phyloP scores from a whole-genome alignment of 2,113 vertebrate species.

The Ochotona curzoniae region DNA sequence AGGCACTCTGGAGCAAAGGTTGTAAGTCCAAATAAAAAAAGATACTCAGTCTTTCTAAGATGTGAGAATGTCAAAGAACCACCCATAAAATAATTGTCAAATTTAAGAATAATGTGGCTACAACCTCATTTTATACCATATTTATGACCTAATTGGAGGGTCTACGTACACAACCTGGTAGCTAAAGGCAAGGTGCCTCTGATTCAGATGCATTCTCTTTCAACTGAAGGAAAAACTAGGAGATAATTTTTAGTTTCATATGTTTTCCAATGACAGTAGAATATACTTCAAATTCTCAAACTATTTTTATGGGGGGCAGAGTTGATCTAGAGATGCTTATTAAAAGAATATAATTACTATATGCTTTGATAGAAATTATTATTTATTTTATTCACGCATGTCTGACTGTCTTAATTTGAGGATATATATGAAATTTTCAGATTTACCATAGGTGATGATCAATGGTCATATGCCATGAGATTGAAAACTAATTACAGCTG shows the following conservation, averaged over 20 bases:
- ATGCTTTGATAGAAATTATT: background rate
- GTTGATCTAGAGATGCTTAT: background rate
- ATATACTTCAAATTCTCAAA: conserved; percentile 34
- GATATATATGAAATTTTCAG: background rate
- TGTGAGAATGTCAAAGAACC: background rate
- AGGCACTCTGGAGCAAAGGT: background rate
- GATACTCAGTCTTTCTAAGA: background rate
- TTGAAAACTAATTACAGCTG: conserved; percentile 16
- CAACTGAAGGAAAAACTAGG: background rate
- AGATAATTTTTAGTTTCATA: background rate
- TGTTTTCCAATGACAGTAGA: background rate
- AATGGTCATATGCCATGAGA: background rate
- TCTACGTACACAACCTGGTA: background rate
- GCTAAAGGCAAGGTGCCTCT: background rate
- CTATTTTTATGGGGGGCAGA: background rate
- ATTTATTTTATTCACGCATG: conserved; percentile 19
- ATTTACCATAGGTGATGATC: background rate
- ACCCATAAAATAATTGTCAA: background rate
- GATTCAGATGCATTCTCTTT: background rate
- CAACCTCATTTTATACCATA: conserved; percentile 1
- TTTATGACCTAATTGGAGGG: background rate
- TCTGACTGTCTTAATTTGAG: background rate
- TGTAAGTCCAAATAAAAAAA: background rate
- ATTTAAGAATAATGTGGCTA: background rate
- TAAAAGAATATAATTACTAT: background rate